Evolutionary conservation across 2,113 vertebrate species (phyloP).

Genomic region (Phasianus colchicus): DNA sequence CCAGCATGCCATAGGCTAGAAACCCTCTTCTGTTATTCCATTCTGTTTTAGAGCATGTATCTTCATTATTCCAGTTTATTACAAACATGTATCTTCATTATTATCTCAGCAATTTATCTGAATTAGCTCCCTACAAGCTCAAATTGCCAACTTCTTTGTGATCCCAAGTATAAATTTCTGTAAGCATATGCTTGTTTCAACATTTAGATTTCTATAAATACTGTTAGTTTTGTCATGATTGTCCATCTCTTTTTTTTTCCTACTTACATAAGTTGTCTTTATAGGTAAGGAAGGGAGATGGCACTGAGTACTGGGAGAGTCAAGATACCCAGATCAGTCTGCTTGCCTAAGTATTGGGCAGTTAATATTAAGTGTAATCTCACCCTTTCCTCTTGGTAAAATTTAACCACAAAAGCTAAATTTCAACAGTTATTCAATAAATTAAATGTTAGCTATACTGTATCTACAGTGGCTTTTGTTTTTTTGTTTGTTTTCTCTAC

Average conservation of each 20-base stretch:
- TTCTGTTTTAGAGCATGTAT: background rate
- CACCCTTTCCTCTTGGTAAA: background rate
- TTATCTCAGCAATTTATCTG: conserved; percentile 28
- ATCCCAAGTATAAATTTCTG: background rate
- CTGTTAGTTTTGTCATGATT: background rate
- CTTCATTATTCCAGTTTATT: background rate
- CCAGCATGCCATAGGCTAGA: background rate
- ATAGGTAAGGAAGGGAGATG: background rate
- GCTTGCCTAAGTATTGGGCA: background rate
- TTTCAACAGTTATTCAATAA: background rate
- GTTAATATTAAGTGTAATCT: background rate
- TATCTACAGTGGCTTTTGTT: background rate
- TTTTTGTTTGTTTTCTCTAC: background rate
- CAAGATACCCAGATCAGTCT: background rate
- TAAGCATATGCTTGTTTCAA: background rate
- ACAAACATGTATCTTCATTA: background rate
- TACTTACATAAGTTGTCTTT: background rate
- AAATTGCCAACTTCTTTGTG: conserved; percentile 25
- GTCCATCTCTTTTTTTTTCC: background rate
- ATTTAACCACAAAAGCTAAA: background rate
- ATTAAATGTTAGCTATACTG: background rate
- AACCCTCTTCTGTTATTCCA: background rate
- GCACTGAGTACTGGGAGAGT: no score
- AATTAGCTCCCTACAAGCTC: background rate
- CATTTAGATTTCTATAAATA: background rate